These are phyloP conservation scores for Cydia pomonella DNA, from an alignment of 1,140 invertebrate species.

Conservation along the genomic window DNA sequence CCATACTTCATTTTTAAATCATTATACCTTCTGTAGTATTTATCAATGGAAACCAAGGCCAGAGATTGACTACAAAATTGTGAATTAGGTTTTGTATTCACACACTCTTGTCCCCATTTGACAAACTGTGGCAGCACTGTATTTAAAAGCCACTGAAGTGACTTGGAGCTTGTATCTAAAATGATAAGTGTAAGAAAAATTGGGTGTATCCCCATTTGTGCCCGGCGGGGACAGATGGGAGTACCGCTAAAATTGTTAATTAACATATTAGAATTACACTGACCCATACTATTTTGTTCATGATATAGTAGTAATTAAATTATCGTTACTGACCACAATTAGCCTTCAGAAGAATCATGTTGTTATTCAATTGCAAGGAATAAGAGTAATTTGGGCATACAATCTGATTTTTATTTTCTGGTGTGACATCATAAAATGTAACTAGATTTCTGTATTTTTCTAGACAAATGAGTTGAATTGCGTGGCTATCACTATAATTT, in stretches of 20 bases:
- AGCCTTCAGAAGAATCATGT: constrained; percentile 47
- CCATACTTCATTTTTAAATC: constrained; percentile 91
- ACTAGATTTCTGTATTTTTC: constrained; percentile 43
- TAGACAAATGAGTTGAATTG: constrained; percentile 57
- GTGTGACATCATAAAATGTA: constrained; percentile 63
- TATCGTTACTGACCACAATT: constrained; percentile 48
- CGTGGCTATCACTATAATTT: constrained; percentile 51
- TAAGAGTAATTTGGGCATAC: constrained; percentile 62
- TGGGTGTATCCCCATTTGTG: too few species aligned
- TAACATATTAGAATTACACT: neutral
- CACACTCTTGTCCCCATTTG: constrained; percentile 83
- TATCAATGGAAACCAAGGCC: constrained; percentile 84
- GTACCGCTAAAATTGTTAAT: neutral
- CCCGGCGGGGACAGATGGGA: too few species aligned
- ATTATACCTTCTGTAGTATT: constrained; percentile 88
- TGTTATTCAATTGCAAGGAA: constrained; percentile 46
- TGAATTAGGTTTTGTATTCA: constrained; percentile 48
- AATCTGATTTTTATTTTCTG: constrained; percentile 47
- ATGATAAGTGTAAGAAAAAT: constrained; percentile 29
- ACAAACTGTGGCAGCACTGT: constrained; percentile 84
- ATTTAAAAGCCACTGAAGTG: constrained; percentile 80
- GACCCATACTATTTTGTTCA: neutral
- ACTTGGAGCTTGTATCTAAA: constrained; percentile 54
- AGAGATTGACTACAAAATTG: constrained; percentile 82
- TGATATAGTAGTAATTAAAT: constrained; percentile 11